These are phyloP conservation scores for Pemphredon lugubris DNA, from an alignment of 2,888 invertebrate genomes.

Conservation along the genomic window DNA sequence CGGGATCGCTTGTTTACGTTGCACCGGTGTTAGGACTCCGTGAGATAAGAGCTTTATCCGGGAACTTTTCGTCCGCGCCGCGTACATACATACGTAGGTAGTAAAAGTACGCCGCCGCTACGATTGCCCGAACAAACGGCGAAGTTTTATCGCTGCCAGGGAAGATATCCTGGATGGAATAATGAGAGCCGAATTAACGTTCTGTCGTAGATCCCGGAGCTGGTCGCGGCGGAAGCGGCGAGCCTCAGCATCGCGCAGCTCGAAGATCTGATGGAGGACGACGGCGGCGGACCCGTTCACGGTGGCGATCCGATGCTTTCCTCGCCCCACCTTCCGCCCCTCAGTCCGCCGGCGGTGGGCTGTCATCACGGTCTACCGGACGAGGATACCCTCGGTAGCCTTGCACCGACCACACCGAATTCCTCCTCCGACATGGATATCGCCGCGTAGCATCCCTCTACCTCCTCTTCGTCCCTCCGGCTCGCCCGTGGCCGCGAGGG, in stretches of 20 bases:
- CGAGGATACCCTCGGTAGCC: conserved; percentile 78
- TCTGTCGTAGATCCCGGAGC: conserved; percentile 78
- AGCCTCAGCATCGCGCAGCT: conserved; percentile 83
- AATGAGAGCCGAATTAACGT: not conserved
- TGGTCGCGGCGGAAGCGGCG: conserved; percentile 83
- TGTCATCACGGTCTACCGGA: conserved; percentile 77
- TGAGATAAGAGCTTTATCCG: too few species aligned
- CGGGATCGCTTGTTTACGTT: too few species aligned
- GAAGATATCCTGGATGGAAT: too few species aligned
- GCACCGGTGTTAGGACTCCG: too few species aligned
- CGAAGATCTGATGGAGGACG: conserved; percentile 88
- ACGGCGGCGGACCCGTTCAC: conserved; percentile 83
- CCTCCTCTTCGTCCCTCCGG: conserved; percentile 1
- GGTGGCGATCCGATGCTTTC: conserved; percentile 86
- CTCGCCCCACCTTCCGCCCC: conserved; percentile 82
- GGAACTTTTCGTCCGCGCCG: too few species aligned
- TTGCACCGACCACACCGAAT: conserved; percentile 77
- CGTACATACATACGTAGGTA: too few species aligned
- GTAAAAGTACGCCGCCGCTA: too few species aligned
- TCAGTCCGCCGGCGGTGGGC: conserved; percentile 76
- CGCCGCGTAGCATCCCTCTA: conserved; percentile 74
- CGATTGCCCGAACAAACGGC: conserved; percentile 5
- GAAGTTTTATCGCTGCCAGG: not conserved
- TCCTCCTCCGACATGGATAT: conserved; percentile 80
- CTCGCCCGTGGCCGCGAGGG: not conserved